phyloP scores from a whole-genome alignment of 2,113 vertebrate genomes.

The Nymphicus hollandicus region DNA sequence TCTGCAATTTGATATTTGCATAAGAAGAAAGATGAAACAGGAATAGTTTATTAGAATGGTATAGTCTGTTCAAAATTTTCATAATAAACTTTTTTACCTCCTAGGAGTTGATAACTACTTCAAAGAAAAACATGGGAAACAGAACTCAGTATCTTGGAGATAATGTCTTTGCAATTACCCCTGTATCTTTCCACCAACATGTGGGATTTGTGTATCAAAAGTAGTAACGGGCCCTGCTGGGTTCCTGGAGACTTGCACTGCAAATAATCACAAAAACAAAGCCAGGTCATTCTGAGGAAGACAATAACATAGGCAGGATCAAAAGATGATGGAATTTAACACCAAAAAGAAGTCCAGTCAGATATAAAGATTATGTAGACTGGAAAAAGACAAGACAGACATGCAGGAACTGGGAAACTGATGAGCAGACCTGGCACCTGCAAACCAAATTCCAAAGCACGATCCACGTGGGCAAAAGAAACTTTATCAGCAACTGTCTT shows the following conservation, averaged over 20 bases:
- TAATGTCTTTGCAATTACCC: neutral
- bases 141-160: neutral
- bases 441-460: neutral
- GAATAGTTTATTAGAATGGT: slow-evolving; percentile 9
- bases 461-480: neutral
- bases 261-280: neutral
- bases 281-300: neutral
- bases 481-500: neutral
- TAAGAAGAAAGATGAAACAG: slow-evolving; percentile 24
- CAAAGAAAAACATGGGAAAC: neutral
- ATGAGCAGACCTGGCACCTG: neutral
- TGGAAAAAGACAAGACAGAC: neutral
- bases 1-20: slow-evolving; percentile 49
- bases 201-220: neutral
- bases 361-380: neutral
- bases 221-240: neutral
- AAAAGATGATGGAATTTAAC: neutral
- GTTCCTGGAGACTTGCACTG: neutral
- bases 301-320: neutral
- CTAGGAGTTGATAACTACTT: neutral
- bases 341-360: neutral
- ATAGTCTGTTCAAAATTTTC: neutral
- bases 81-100: neutral
- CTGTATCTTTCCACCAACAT: neutral
- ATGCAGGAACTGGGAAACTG: neutral